phyloP scores from a whole-genome alignment of 1,140 invertebrate genomes.

The Formica exsecta region DNA sequence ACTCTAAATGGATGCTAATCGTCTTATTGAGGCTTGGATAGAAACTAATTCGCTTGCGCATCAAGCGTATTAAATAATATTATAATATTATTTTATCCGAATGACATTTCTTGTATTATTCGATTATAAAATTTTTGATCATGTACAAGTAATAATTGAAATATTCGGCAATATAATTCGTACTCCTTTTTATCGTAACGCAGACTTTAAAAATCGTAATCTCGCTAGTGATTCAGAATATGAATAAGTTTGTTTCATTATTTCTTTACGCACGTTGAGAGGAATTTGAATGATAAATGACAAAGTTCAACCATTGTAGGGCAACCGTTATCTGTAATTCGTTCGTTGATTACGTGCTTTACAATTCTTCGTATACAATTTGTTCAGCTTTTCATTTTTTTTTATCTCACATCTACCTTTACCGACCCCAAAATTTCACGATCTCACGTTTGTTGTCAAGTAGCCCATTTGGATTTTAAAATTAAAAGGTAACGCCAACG shows the following conservation, averaged over 20 bases:
- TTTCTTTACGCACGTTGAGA: constrained; percentile 58
- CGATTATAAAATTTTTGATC: not conserved
- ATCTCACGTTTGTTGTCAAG: not conserved
- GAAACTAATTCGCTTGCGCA: constrained; percentile 30
- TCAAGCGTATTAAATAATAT: not conserved
- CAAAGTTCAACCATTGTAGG: constrained; percentile 75
- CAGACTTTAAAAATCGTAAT: constrained; percentile 3
- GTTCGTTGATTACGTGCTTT: constrained; percentile 65
- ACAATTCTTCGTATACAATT: constrained; percentile 13
- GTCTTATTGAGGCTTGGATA: not conserved
- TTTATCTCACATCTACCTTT: not conserved
- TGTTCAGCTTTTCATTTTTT: not conserved
- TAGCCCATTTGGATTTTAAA: not conserved
- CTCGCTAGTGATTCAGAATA: not conserved
- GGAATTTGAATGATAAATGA: constrained; percentile 69
- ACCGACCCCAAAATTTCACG: too few relatives aligned
- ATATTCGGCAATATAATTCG: not conserved
- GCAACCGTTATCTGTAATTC: constrained; percentile 67
- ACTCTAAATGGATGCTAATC: constrained; percentile 16
- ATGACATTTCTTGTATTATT: not conserved
- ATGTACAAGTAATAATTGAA: not conserved
- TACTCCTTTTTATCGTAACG: not conserved
- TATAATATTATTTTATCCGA: not conserved
- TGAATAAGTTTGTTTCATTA: constrained; percentile 66
- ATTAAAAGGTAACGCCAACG: not conserved